Percentiles rank a stretch among this genome's conserved stretches.
Conservation (phyloP, 2,113 vertebrate genomes). For the Chelonoidis abingdonii region DNA sequence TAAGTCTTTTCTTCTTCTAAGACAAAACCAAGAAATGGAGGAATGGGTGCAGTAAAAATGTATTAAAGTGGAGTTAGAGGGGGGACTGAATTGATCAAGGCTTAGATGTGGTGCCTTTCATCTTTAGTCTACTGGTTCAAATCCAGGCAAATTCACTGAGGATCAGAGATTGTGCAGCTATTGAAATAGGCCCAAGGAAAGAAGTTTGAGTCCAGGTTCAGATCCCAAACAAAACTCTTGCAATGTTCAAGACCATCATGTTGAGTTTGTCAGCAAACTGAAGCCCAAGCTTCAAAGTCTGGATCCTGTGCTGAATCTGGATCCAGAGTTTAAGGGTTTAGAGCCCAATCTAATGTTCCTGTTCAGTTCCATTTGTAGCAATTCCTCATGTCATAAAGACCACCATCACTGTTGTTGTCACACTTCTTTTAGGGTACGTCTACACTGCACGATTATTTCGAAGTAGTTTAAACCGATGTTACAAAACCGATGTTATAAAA, state of each 20-base stretch:
- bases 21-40: not conserved
- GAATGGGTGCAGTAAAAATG: not conserved
- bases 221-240: not conserved
- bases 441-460: no score
- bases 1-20: not conserved
- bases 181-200: not conserved
- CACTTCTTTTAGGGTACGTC: not conserved
- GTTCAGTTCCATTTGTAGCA: not conserved
- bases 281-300: not conserved
- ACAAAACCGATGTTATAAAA: no score
- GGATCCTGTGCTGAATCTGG: not conserved
- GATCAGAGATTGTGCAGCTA: not conserved
- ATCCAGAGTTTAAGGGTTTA: not conserved
- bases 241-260: not conserved
- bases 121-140: not conserved
- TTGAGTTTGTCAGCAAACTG: not conserved
- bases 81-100: not conserved
- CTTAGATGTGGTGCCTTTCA: not conserved
- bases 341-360: not conserved
- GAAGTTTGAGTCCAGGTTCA: not conserved
- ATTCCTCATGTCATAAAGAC: not conserved
- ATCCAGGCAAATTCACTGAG: not conserved
- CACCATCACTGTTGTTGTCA: not conserved
- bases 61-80: not conserved
- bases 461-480: no score